Evolutionary conservation across 2,888 invertebrate genomes (phyloP).

Genomic region (Trichogramma evanescens): DNA sequence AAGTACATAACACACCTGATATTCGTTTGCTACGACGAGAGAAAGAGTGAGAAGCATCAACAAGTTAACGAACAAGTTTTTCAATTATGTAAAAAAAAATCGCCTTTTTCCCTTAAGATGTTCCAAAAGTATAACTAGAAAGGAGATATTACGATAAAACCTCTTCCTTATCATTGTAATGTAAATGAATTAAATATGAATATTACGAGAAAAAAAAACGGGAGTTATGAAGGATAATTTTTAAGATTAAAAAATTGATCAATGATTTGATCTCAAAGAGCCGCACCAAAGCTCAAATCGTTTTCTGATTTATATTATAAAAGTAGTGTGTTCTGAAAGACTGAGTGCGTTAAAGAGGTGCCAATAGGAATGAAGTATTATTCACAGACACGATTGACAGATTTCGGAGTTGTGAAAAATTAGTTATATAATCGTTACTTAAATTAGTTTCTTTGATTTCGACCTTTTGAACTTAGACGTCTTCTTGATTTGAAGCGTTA

Average conservation of each 20-base stretch:
- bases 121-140: constrained; percentile 17
- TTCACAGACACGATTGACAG: no score
- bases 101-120: constrained; percentile 23
- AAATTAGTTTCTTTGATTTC: no score
- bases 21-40: not conserved
- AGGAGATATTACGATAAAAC: constrained; percentile 15
- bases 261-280: constrained; percentile 17
- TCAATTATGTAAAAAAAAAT: constrained; percentile 18
- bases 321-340: constrained; percentile 3
- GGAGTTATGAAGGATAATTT: constrained; percentile 8
- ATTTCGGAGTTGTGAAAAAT: no score
- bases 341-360: not conserved
- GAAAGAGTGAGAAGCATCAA: constrained; percentile 2
- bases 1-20: not conserved
- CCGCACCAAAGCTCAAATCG: constrained; percentile 21
- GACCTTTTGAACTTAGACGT: no score
- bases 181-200: constrained; percentile 18
- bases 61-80: constrained; percentile 7
- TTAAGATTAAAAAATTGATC: constrained; percentile 13
- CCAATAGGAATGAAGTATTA: no score
- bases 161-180: constrained; percentile 23
- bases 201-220: constrained; percentile 11
- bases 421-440: no score
- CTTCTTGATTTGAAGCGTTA: no score
- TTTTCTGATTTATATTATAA: constrained; percentile 19